Conservation (phyloP, 2,113 vertebrate species). For the Neogale vison region DNA sequence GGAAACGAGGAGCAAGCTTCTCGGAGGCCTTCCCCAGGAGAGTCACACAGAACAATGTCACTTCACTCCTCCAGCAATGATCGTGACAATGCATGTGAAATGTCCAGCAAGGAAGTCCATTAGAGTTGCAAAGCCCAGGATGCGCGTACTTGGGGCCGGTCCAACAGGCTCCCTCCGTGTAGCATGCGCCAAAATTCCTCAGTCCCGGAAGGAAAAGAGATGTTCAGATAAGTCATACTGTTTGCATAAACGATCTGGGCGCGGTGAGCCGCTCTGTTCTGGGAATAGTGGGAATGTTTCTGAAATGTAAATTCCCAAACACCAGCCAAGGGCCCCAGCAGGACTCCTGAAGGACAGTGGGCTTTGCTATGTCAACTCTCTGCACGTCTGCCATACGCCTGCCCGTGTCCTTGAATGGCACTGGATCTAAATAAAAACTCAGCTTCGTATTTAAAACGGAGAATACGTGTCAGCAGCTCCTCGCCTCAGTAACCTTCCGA, state of each 20-base stretch:
- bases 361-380: not conserved
- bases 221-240: not conserved
- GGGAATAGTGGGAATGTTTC: not conserved
- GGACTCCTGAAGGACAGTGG: no score
- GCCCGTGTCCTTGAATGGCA: not conserved
- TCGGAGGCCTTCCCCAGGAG: not conserved
- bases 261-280: not conserved
- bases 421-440: not conserved
- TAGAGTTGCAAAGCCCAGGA: not conserved
- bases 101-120: not conserved
- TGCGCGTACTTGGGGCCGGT: not conserved
- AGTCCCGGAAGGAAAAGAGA: not conserved
- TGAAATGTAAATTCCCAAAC: not conserved
- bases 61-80: not conserved
- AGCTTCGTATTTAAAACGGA: not conserved
- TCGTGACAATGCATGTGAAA: not conserved
- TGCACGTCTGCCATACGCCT: not conserved
- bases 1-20: not conserved
- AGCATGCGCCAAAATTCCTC: not conserved
- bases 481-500: not conserved
- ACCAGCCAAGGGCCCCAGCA: rapidly evolving
- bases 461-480: not conserved
- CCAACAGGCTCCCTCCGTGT: not conserved
- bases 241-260: not conserved
- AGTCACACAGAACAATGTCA: not conserved